These are phyloP conservation scores for Globodera ellingtonae DNA, from an alignment of 1,140 invertebrate species.

Conservation along the genomic window DNA sequence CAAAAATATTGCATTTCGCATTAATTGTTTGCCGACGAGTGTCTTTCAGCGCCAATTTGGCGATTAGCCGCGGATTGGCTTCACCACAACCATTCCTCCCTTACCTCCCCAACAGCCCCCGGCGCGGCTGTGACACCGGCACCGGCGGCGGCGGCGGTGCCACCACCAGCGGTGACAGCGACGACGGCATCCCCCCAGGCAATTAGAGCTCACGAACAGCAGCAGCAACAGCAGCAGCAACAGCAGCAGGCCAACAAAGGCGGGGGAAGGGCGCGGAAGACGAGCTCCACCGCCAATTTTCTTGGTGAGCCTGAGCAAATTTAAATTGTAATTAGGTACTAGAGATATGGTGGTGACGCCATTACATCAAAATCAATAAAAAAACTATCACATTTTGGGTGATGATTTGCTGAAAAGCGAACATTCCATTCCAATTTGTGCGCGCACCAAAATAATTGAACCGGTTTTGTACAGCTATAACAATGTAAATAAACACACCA, in stretches of 20 bases:
- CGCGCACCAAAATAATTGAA: too few species aligned
- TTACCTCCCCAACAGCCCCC: not conserved
- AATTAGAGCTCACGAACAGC: not conserved
- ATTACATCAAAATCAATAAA: too few species aligned
- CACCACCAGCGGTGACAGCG: not conserved
- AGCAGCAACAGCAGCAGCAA: too few species aligned
- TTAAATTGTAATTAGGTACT: not conserved
- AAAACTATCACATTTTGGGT: too few species aligned
- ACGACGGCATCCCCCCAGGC: not conserved
- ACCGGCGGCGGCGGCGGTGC: too few species aligned
- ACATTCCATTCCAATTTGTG: too few species aligned
- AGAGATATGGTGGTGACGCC: too few species aligned
- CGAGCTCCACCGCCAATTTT: slow-evolving; percentile 26
- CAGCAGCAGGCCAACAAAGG: slow-evolving; percentile 10
- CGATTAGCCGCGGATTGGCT: not conserved
- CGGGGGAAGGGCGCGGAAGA: slow-evolving; percentile 19
- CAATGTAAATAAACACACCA: too few species aligned
- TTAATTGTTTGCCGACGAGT: not conserved
- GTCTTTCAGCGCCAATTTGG: not conserved
- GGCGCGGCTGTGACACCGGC: too few species aligned
- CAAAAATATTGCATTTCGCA: too few species aligned
- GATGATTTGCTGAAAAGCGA: too few species aligned
- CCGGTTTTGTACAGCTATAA: too few species aligned
- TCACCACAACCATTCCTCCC: not conserved
- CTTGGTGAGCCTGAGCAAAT: slow-evolving; percentile 11